phyloP scores from a whole-genome alignment of 2,888 invertebrate genomes.

The Neoitamus cyanurus region DNA sequence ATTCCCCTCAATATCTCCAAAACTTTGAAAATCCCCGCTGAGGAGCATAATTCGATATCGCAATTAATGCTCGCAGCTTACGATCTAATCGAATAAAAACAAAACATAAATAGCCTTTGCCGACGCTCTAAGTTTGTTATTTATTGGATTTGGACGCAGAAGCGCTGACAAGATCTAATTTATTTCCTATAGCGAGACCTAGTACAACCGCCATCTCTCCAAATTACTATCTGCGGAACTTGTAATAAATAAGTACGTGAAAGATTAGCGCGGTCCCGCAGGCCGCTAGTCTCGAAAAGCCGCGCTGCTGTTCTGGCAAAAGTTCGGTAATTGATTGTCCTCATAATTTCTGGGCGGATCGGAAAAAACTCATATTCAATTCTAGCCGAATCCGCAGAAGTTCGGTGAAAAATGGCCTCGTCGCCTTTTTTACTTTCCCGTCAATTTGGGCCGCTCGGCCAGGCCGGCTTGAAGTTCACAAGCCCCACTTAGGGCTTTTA shows the following conservation, averaged over 20 bases:
- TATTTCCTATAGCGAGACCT: not conserved
- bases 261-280: not conserved
- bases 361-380: not conserved
- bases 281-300: not conserved
- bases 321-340: not conserved
- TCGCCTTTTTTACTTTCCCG: not conserved
- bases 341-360: not conserved
- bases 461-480: not conserved
- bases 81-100: not conserved
- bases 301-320: not conserved
- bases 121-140: not conserved
- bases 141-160: not conserved
- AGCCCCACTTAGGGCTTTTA: conserved; percentile 3
- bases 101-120: not conserved
- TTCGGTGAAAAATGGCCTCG: not conserved
- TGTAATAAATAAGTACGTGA: not conserved
- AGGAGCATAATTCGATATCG: not conserved
- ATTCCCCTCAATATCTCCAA: not conserved
- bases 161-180: not conserved
- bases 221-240: not conserved
- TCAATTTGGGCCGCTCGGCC: not conserved
- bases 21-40: not conserved
- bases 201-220: not conserved
- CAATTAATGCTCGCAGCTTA: not conserved
- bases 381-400: not conserved